Evolutionary conservation across 2,888 invertebrate species (phyloP), one percentile per base, ranked within the genome.

Genomic region (Liopterus haemorrhoidalis): DNA sequence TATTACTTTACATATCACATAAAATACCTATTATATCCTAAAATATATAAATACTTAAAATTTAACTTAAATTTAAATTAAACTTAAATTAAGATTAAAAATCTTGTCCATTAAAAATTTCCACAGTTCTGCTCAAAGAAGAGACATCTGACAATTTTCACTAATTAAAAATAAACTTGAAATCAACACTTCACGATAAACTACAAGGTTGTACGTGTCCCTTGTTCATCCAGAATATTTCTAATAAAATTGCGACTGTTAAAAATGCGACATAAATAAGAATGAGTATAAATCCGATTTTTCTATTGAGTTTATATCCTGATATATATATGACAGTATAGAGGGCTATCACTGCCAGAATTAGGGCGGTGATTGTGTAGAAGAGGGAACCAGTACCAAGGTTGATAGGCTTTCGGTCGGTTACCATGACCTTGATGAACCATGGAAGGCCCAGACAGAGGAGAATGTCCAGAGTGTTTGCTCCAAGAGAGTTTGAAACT

Each of bases 361-460:
- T 70, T 1, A 93, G 73, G 2, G 85, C 85, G 30, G 85, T 71
- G 6, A 90, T 82, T 4, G 88, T 86, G 64, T 87, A 92, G 55
- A 82, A 83, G 25, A 93, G 79, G 1, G 89, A 86, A 2, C 79
- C 75, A 0, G 91, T 90, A 57, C 81, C 79, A 48, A 94, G 84
- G 1, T 50, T 12, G 5, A 22, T 37, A 46, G 71, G 68, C 3
- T 22, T 5, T 0, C 60, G 67, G 3, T 74, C 64, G 32, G 73
- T 62, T 33, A 78, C 68, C 51, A 82, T 63, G 3, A 82, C 81
- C 62, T 80, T 84, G 54, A 90, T 81, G 42, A 87, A 78, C 91
- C 91, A 92, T 0, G 91, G 91, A 16, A 89, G 63, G 2, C 89
- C 89, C 30, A 91, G 68, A 2, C 90, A 89, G 38, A 90, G 73